Conservation (phyloP, 1,140 invertebrate genomes). For the Pollicipes pollicipes region DNA sequence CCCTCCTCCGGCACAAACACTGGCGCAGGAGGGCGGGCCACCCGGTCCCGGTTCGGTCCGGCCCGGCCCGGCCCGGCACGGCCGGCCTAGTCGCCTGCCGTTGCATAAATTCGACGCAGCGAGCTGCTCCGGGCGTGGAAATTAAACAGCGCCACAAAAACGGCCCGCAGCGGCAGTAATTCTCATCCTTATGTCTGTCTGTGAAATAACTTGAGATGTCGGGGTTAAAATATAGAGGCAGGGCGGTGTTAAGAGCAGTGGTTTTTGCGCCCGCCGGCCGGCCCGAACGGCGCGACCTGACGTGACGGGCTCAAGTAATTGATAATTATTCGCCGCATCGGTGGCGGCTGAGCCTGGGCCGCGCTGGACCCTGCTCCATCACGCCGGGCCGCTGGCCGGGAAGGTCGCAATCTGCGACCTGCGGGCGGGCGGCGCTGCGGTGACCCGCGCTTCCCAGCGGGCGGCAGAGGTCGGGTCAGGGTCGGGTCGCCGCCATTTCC, state of each 20-base stretch:
- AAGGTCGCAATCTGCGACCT: too few relatives aligned
- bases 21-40: background rate
- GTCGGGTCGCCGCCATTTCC: too few relatives aligned
- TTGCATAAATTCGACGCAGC: background rate
- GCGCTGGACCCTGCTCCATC: too few relatives aligned
- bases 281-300: too few relatives aligned
- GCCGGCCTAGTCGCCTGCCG: too few relatives aligned
- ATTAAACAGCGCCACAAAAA: background rate
- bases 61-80: background rate
- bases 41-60: background rate
- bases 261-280: background rate
- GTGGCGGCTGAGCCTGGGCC: too few relatives aligned
- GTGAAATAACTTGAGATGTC: slow-evolving; percentile 1
- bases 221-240: background rate
- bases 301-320: background rate
- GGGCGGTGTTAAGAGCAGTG: background rate
- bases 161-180: background rate
- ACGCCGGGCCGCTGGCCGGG: too few relatives aligned
- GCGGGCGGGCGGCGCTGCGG: too few relatives aligned
- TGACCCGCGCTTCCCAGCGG: too few relatives aligned
- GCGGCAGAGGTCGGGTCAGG: too few relatives aligned
- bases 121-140: background rate
- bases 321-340: background rate
- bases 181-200: slow-evolving; percentile 1
- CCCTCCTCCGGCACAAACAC: background rate